Percentiles rank a stretch among this genome's conserved stretches.
Evolutionary conservation across 2,797 vertebrate species (phyloP).

Genomic region (Acanthornis magna): DNA sequence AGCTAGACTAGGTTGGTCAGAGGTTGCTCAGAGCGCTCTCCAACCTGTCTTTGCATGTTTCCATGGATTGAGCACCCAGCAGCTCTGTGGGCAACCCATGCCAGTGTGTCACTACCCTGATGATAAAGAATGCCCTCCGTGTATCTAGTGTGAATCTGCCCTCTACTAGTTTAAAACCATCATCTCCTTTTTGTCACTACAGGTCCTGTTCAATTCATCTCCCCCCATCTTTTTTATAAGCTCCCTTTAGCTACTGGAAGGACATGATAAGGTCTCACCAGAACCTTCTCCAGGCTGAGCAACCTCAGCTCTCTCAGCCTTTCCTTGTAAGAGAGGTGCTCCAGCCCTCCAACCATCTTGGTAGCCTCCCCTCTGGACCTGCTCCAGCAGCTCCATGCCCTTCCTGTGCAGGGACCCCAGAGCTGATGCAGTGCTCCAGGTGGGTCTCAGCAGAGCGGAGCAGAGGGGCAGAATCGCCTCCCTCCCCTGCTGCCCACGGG

Average conservation of each 20-base stretch:
- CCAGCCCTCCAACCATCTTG: not conserved
- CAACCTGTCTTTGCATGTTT: not conserved
- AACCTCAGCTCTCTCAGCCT: not conserved
- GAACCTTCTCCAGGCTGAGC: not conserved
- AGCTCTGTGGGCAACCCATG: not conserved
- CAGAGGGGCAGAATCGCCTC: not conserved
- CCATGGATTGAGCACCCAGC: not conserved
- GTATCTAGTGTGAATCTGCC: not conserved
- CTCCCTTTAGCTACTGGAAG: not conserved
- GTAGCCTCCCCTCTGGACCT: fast-evolving
- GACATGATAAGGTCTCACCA: not conserved
- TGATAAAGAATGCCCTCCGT: not conserved
- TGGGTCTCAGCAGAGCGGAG: not conserved
- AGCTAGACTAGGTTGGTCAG: not conserved
- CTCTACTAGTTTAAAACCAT: not conserved
- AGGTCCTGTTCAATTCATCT: not conserved
- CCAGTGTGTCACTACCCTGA: not conserved
- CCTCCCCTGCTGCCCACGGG: not conserved
- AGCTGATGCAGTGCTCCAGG: not conserved
- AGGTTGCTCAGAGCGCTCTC: not conserved
- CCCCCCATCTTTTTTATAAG: not conserved
- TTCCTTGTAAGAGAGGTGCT: not conserved
- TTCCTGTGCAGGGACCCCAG: not conserved
- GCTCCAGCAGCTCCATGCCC: fast-evolving
- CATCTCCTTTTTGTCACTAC: not conserved